Evolutionary conservation across 2,888 invertebrate species (phyloP), one percentile per base, ranked within the genome.

Genomic region (Mythimna impura): DNA sequence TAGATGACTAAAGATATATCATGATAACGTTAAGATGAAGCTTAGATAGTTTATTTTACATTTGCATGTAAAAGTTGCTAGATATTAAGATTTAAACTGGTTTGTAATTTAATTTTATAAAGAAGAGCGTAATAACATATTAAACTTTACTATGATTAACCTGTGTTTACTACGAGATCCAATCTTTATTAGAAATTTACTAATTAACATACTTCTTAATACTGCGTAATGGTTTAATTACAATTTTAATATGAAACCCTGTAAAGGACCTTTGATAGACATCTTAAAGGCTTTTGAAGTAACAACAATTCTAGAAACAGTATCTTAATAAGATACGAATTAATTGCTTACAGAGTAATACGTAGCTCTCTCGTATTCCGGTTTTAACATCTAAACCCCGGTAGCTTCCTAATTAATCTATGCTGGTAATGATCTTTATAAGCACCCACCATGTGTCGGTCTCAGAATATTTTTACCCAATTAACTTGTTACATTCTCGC

Each of bases 401-500:
- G 91, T 89, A 91, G 90, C 89, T 86, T 88, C 88, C 92, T 92
- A 93, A 94, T 94, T 94, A 95, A 95, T 94, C 93, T 92, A 87
- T 86, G 87, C 84, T 87, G 85, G 83, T 92, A 91, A 92, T 90
- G 89, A 91, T 89, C 89, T 90, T 87, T 89, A 89, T 92, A 92
- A 91, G 89, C 90, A 88, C 83, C 89, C 90, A 87, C 90, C 90
- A 89, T 91, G 91, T 92, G 93, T 92, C 90, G 91, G 86, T 89
- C 87, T 89, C 89, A 78, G 90, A 93, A 94, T 94, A 93, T 92
- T 93, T 95, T 88, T 88, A 92, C 88, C 95, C 95, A 96, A 96
- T 96, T 95, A 96, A 94, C 95, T 95, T 94, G 95, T 95, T 91
- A 95, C 93, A 94, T 94, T 96, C 94, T 94, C 94, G 95, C 95